Percentiles rank a stretch among this genome's conserved stretches.
These are phyloP conservation scores for Delphinus delphis DNA, from an alignment of 2,113 vertebrate species.

Conservation along the genomic window DNA sequence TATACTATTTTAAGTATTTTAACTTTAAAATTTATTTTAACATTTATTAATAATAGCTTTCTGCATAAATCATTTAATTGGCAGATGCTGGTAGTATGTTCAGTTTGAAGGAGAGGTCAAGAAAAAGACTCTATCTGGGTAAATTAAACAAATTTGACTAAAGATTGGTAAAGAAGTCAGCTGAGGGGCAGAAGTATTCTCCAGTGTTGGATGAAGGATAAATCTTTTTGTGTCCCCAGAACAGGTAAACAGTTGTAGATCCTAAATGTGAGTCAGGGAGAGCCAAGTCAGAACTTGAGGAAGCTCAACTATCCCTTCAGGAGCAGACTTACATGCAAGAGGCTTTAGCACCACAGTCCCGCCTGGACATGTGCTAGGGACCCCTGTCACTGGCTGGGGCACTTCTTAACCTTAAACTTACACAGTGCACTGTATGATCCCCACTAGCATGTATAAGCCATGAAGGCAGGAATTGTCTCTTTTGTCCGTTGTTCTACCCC, in stretches of 20 bases:
- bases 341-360: accelerated
- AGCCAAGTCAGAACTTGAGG: not conserved
- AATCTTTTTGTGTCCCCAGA: no score
- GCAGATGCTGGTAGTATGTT: not conserved
- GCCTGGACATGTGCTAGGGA: accelerated
- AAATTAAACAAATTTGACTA: not conserved
- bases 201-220: not conserved
- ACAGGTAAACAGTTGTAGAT: accelerated
- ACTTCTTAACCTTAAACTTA: not conserved
- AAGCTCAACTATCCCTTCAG: not conserved
- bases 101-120: not conserved
- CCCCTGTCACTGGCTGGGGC: no score
- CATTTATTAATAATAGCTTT: not conserved
- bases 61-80: not conserved
- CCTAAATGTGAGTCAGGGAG: not conserved
- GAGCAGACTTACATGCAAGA: not conserved
- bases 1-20: not conserved
- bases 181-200: not conserved
- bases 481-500: not conserved
- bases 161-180: not conserved
- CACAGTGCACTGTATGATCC: no score
- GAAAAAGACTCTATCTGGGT: not conserved
- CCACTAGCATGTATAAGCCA: accelerated
- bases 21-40: not conserved
- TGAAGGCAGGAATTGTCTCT: not conserved